A percentile compares a stretch with the other conserved stretches of the same genome.
Conservation (phyloP, 2,888 invertebrate genomes). For the Orthosia incerta region DNA sequence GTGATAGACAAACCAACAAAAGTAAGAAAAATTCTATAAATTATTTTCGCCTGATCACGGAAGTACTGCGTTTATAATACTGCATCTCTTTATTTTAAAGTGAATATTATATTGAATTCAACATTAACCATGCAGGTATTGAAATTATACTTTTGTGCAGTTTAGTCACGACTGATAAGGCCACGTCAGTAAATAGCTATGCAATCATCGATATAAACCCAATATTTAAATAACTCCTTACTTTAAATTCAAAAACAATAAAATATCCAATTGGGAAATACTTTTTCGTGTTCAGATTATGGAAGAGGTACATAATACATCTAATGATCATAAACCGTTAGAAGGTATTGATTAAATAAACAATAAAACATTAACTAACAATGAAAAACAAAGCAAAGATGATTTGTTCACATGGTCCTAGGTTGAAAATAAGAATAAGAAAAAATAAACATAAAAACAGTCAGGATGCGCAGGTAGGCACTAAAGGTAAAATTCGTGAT, state of each 20-base stretch:
- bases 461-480: constrained; percentile 10
- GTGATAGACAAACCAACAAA: neutral
- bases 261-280: constrained; percentile 2
- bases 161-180: constrained; percentile 66
- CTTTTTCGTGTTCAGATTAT: constrained; percentile 16
- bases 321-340: constrained; percentile 1
- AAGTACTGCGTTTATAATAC: neutral
- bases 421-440: neutral
- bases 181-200: constrained; percentile 57
- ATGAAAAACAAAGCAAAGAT: constrained; percentile 1
- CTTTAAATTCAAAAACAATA: constrained; percentile 39
- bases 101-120: constrained; percentile 4
- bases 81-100: neutral
- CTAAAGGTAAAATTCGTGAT: constrained; percentile 54
- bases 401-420: neutral
- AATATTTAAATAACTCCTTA: constrained; percentile 22
- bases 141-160: constrained; percentile 43
- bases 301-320: neutral
- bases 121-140: constrained; percentile 3
- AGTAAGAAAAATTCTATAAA: neutral
- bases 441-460: constrained; percentile 33
- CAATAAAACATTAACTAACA: constrained; percentile 7
- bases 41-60: neutral
- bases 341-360: constrained; percentile 10
- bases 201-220: constrained; percentile 45